Conservation (phyloP, 30 jellyfish, hydroid and myxozoan genomes). For the Hydractinia echinata region DNA sequence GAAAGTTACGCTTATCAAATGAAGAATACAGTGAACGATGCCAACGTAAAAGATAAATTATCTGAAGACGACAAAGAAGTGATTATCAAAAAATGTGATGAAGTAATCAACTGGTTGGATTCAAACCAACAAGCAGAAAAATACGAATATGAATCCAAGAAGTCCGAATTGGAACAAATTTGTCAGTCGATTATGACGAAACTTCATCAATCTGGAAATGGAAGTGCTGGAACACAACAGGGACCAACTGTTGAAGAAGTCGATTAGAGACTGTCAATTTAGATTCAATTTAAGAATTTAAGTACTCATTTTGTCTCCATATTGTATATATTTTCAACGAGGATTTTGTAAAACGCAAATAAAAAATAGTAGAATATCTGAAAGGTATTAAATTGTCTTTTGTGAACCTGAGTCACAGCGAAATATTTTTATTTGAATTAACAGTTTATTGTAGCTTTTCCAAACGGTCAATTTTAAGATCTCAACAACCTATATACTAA, state of each 20-base stretch:
- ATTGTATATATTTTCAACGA: too few species aligned
- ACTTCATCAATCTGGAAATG: conserved; percentile 15
- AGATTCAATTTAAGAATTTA: too few species aligned
- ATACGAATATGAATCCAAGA: conserved; percentile 56
- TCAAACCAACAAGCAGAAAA: conserved; percentile 30
- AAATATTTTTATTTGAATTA: too few species aligned
- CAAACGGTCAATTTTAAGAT: too few species aligned
- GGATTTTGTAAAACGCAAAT: too few species aligned
- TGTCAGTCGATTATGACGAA: conserved; percentile 56
- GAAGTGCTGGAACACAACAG: not conserved
- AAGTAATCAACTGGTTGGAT: conserved; percentile 72
- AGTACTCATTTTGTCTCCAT: too few species aligned
- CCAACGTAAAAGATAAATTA: conserved; percentile 60
- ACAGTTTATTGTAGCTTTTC: too few species aligned
- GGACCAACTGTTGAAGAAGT: conserved; percentile 84
- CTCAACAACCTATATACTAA: too few species aligned
- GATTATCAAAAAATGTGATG: conserved; percentile 66
- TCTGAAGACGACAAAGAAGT: conserved; percentile 61
- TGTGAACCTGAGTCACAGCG: too few species aligned
- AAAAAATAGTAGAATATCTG: too few species aligned
- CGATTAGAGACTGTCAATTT: conserved; percentile 29
- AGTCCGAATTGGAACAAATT: conserved; percentile 47
- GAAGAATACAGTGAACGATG: conserved; percentile 66
- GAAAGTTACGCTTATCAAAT: conserved; percentile 31
- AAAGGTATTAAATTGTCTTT: too few species aligned